phyloP scores from a whole-genome alignment of 35 echinoderm and acorn worm genomes.

The Amphiura filiformis region DNA sequence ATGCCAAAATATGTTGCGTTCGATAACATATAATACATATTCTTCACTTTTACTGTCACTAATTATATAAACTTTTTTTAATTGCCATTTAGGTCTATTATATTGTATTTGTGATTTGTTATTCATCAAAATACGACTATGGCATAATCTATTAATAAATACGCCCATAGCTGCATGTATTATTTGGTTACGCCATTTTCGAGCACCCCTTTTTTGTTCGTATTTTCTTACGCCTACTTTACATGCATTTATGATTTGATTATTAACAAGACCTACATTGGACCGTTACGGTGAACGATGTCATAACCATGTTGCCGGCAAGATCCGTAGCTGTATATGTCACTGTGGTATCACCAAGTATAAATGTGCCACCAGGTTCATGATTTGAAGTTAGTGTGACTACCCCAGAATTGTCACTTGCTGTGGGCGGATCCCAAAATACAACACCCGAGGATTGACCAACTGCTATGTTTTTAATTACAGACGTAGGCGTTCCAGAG shows the following conservation, averaged over 20 bases:
- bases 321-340: conserved; percentile 16
- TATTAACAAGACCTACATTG: too few species aligned
- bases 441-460: background rate
- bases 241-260: too few species aligned
- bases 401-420: conserved; percentile 12
- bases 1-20: too few species aligned
- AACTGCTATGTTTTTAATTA: background rate
- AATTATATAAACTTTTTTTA: too few species aligned
- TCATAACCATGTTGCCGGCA: too few species aligned
- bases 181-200: background rate
- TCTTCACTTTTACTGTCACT: too few species aligned
- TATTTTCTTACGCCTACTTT: background rate
- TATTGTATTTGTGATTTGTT: too few species aligned
- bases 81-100: too few species aligned
- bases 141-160: too few species aligned
- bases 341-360: background rate
- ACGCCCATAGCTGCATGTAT: background rate
- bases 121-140: too few species aligned
- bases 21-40: too few species aligned
- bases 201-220: background rate
- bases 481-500: background rate
- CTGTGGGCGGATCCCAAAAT: background rate
- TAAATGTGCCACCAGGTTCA: background rate
- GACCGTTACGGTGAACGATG: too few species aligned
- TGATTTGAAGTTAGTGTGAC: background rate